Evolutionary conservation across 2,797 vertebrate species (phyloP).

Genomic region (Taeniopygia guttata): DNA sequence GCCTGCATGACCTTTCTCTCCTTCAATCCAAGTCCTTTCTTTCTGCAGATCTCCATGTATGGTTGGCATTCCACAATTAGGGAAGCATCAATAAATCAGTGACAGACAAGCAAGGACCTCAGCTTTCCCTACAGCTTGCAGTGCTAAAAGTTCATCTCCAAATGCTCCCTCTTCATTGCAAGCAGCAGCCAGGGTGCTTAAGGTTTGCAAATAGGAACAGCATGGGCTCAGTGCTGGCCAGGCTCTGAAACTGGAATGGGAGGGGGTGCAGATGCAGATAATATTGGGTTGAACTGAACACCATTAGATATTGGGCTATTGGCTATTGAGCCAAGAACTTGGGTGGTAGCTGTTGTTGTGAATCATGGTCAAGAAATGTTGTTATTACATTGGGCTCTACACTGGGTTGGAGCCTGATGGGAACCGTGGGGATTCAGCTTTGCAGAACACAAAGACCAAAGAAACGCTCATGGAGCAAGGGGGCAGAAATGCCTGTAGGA

Average conservation of each 20-base stretch:
- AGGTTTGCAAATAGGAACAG: not conserved
- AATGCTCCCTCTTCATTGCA: constrained; percentile 22
- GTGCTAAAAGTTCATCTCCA: constrained; percentile 39
- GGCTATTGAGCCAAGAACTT: constrained; percentile 36
- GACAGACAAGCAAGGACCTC: not conserved
- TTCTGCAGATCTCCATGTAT: constrained; percentile 56
- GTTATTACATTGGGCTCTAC: constrained; percentile 25
- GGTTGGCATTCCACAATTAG: constrained; percentile 45
- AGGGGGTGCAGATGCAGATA: not conserved
- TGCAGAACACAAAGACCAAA: not conserved
- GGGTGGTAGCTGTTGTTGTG: constrained; percentile 52
- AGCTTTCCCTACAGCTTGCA: not conserved
- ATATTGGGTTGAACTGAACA: not conserved
- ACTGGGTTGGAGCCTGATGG: not conserved
- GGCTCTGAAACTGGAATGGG: not conserved
- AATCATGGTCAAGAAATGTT: constrained; percentile 51
- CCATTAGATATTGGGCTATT: not conserved
- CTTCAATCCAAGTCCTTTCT: constrained; percentile 43
- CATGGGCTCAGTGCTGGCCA: not conserved
- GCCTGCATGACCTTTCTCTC: constrained; percentile 53
- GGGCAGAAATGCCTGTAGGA: not conserved
- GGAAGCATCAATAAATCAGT: constrained; percentile 53
- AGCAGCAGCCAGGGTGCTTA: not conserved
- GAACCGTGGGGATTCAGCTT: not conserved
- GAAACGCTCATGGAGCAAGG: not conserved